Evolutionary conservation across 2,797 vertebrate genomes (phyloP).

Genomic region (Channa striata): DNA sequence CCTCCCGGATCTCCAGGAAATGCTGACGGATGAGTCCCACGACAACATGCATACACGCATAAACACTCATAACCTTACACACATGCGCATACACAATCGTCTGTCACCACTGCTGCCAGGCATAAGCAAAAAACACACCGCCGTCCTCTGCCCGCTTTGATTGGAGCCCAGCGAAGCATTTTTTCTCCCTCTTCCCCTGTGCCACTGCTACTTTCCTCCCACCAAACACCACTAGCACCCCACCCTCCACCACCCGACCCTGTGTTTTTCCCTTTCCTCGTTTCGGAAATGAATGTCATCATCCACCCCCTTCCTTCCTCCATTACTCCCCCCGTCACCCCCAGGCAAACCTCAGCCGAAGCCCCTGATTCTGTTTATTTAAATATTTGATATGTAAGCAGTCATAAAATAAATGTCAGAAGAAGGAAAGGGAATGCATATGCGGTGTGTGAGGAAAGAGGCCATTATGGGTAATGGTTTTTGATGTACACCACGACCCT

Average conservation of each 20-base stretch:
- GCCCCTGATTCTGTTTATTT: constrained; percentile 83
- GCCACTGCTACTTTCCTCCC: constrained; percentile 34
- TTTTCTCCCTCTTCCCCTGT: constrained; percentile 57
- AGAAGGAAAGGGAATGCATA: constrained; percentile 72
- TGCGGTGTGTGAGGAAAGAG: constrained; percentile 56
- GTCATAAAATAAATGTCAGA: constrained; percentile 87
- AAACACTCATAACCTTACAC: constrained; percentile 31
- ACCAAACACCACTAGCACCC: constrained; percentile 34
- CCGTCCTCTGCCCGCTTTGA: constrained; percentile 72
- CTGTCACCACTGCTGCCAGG: constrained; percentile 68
- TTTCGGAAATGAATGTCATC: constrained; percentile 75
- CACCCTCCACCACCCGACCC: constrained; percentile 19
- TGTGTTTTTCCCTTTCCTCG: constrained; percentile 46
- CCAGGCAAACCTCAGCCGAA: constrained; percentile 67
- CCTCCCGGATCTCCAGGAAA: constrained; percentile 69
- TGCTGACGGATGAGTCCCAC: constrained; percentile 78
- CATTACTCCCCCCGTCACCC: constrained; percentile 53
- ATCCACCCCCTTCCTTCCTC: constrained; percentile 57
- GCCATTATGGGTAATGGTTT: constrained; percentile 82
- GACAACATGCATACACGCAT: constrained; percentile 38
- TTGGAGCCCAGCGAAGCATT: constrained; percentile 79
- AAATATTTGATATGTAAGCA: constrained; percentile 88
- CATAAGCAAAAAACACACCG: constrained; percentile 61
- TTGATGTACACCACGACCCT: constrained; percentile 70
- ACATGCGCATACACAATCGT: constrained; percentile 39